Evolutionary conservation across 2,113 vertebrate genomes (phyloP).

Genomic region (Oreocharis arfaki): DNA sequence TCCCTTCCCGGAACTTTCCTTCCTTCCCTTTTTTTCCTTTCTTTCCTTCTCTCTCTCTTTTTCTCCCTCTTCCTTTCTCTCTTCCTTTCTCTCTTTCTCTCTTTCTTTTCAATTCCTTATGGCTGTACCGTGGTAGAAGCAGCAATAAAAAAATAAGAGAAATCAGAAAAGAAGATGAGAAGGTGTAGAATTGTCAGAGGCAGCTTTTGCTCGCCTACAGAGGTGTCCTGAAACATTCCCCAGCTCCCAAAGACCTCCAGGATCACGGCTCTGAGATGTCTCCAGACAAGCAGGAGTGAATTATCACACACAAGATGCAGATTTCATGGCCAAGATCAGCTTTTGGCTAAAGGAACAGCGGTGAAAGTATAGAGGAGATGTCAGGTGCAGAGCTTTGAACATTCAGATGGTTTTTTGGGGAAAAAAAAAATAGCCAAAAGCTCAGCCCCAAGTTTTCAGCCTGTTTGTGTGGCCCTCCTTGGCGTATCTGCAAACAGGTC

Average conservation of each 20-base stretch:
- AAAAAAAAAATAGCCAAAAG: background rate
- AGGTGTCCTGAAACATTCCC: background rate
- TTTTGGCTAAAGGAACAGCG: background rate
- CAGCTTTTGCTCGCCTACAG: background rate
- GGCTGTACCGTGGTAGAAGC: background rate
- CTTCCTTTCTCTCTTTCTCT: background rate
- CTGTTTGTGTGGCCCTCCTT: background rate
- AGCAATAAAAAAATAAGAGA: background rate
- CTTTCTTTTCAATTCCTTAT: background rate
- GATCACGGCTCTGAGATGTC: background rate
- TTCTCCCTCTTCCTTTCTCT: background rate
- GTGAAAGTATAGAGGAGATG: background rate
- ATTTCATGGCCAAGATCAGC: background rate
- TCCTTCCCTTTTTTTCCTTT: too few species aligned
- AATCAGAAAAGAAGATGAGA: background rate
- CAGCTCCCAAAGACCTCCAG: background rate
- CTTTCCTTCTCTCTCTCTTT: background rate
- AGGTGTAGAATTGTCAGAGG: background rate
- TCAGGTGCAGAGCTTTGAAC: background rate
- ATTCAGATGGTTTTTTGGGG: rapidly evolving
- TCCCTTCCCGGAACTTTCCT: too few species aligned
- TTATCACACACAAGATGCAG: background rate
- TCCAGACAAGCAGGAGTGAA: background rate
- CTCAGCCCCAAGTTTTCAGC: background rate
- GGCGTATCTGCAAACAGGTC: background rate